phyloP scores from a whole-genome alignment of 2,888 invertebrate genomes.

The Exephanes ischioxanthus region DNA sequence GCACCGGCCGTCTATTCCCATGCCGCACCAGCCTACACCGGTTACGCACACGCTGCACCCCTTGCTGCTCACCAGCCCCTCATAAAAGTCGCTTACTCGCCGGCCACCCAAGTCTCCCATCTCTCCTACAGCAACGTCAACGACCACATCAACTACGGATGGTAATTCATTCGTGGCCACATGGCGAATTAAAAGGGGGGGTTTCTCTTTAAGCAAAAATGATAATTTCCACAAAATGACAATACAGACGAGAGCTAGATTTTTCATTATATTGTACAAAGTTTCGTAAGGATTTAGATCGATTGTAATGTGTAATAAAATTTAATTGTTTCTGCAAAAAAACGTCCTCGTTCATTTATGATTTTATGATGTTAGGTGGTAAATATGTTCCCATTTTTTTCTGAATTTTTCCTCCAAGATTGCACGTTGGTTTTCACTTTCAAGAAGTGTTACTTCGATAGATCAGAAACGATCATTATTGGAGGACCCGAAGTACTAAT shows the following conservation, averaged over 20 bases:
- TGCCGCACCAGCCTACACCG: slow-evolving; percentile 18
- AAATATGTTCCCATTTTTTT: not conserved
- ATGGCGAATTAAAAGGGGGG: not conserved
- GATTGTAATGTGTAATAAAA: slow-evolving; percentile 56
- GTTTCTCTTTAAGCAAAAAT: not conserved
- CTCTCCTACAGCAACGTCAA: slow-evolving; percentile 70
- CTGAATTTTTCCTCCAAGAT: not conserved
- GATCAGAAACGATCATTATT: not conserved
- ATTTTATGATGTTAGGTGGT: not conserved
- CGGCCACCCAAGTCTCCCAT: slow-evolving; percentile 70
- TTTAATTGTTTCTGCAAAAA: not conserved
- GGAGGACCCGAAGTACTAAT: not conserved
- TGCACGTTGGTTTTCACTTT: not conserved
- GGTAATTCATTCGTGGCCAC: slow-evolving; percentile 56
- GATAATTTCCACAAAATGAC: not conserved
- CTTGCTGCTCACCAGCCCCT: slow-evolving; percentile 61
- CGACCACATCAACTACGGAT: slow-evolving; percentile 71
- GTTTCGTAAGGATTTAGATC: slow-evolving; percentile 37
- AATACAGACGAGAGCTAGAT: slow-evolving; percentile 1
- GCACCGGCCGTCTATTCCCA: slow-evolving; percentile 58
- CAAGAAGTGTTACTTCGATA: not conserved
- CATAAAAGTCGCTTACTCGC: slow-evolving; percentile 68
- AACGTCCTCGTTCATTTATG: slow-evolving; percentile 47
- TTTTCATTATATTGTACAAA: slow-evolving; percentile 53
- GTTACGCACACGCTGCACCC: slow-evolving; percentile 11